phyloP scores from a whole-genome alignment of 2,113 vertebrate genomes.

The Dunckerocampus dactyliophorus region DNA sequence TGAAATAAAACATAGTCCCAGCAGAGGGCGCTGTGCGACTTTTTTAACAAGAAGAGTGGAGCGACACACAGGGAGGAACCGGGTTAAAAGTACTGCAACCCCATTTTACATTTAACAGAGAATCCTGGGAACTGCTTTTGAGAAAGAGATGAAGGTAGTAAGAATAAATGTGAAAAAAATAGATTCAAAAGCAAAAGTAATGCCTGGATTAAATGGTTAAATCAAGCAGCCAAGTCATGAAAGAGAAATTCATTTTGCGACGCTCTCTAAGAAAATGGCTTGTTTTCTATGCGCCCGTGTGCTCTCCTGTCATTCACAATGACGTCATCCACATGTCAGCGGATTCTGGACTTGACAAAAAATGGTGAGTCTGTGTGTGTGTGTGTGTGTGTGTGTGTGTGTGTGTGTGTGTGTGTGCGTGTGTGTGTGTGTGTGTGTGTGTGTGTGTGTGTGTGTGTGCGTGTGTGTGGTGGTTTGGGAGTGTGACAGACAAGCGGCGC shows the following conservation, averaged over 20 bases:
- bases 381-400: no score
- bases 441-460: no score
- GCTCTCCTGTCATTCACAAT: conserved; percentile 30
- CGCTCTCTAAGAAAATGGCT: neutral
- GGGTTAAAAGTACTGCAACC: conserved; percentile 24
- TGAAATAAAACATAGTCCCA: conserved; percentile 28
- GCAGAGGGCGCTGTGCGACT: conserved; percentile 10
- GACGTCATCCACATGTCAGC: conserved; percentile 42
- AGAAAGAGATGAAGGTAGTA: neutral
- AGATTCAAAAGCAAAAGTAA: no score
- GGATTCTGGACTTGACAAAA: conserved; percentile 59
- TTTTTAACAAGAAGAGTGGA: neutral
- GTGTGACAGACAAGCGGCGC: conserved; percentile 39
- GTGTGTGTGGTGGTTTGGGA: conserved; percentile 29
- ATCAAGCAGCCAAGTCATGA: no score
- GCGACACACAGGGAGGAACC: conserved; percentile 26
- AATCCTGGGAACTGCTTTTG: conserved; percentile 59
- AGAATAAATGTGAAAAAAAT: no score
- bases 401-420: no score
- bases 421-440: conserved; percentile 2
- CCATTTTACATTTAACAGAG: conserved; percentile 43
- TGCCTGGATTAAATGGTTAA: no score
- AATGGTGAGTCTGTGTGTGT: conserved; percentile 39
- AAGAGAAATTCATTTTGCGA: no score
- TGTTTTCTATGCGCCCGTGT: conserved; percentile 27